Evolutionary conservation across 2,888 invertebrate species (phyloP).

Genomic region (Xanthia icteritia): DNA sequence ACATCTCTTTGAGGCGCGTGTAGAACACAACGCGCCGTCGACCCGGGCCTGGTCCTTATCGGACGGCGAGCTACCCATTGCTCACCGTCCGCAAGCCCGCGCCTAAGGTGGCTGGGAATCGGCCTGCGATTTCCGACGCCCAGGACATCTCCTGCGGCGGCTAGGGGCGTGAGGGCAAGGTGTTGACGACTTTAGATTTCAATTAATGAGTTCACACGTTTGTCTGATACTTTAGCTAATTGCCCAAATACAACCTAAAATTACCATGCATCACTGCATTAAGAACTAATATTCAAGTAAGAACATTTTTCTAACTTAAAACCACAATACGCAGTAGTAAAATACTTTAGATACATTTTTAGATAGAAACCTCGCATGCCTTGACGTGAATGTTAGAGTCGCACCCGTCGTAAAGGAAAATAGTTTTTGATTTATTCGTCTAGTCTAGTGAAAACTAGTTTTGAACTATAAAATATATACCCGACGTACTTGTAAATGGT

Average conservation of each 20-base stretch:
- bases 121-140: too few species aligned
- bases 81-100: too few species aligned
- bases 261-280: too few species aligned
- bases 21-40: too few species aligned
- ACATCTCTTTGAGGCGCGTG: too few species aligned
- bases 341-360: neutral
- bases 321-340: neutral
- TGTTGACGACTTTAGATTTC: neutral
- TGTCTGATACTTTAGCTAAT: neutral
- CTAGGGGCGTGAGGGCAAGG: too few species aligned
- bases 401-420: conserved; percentile 26
- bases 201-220: neutral
- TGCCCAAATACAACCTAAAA: neutral
- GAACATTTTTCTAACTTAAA: neutral
- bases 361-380: neutral
- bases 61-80: too few species aligned
- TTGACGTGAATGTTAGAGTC: conserved; percentile 9
- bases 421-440: conserved; percentile 46
- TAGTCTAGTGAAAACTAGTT: conserved; percentile 51
- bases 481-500: conserved; percentile 21
- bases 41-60: too few species aligned
- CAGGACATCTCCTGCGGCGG: too few species aligned
- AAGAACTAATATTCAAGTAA: neutral
- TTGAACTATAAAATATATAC: conserved; percentile 50
- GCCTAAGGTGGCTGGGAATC: too few species aligned